phyloP scores from a whole-genome alignment of 2,888 invertebrate genomes.

The Drosophila macrospina region DNA sequence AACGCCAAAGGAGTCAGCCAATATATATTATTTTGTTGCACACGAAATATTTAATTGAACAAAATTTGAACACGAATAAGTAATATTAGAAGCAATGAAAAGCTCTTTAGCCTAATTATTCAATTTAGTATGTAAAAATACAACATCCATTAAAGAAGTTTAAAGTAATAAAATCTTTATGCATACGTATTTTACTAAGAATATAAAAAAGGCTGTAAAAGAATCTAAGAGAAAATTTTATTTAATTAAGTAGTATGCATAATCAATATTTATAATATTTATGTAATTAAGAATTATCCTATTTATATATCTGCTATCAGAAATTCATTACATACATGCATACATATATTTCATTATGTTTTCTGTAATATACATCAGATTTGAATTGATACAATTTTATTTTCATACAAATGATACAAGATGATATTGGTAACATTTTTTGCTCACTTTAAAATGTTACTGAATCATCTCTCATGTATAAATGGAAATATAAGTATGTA shows the following conservation, averaged over 20 bases:
- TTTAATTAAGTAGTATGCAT: slow-evolving; percentile 18
- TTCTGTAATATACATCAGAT: slow-evolving; percentile 24
- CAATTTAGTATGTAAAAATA: slow-evolving; percentile 8
- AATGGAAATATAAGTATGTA: slow-evolving; percentile 7
- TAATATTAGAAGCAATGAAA: not conserved
- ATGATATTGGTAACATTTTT: slow-evolving; percentile 68
- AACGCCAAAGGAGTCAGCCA: not conserved
- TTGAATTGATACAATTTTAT: slow-evolving; percentile 14
- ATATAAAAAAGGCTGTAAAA: slow-evolving; percentile 40
- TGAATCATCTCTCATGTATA: slow-evolving; percentile 33
- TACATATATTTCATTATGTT: slow-evolving; percentile 9
- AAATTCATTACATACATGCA: slow-evolving; percentile 4
- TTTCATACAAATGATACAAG: slow-evolving; percentile 8
- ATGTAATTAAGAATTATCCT: slow-evolving; percentile 9
- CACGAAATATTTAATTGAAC: not conserved
- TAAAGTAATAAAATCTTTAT: slow-evolving; percentile 12
- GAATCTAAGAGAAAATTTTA: slow-evolving; percentile 18
- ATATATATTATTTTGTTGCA: slow-evolving; percentile 1
- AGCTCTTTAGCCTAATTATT: not conserved
- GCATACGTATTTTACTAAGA: slow-evolving; percentile 21
- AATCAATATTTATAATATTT: slow-evolving; percentile 10
- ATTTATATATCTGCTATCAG: slow-evolving; percentile 7
- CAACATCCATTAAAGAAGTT: slow-evolving; percentile 14
- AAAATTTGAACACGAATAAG: not conserved
- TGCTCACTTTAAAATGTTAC: slow-evolving; percentile 75